Percentiles rank a stretch among this genome's conserved stretches.
These are phyloP conservation scores for Caerostris extrusa DNA, from an alignment of 1,140 invertebrate genomes.

Conservation along the genomic window DNA sequence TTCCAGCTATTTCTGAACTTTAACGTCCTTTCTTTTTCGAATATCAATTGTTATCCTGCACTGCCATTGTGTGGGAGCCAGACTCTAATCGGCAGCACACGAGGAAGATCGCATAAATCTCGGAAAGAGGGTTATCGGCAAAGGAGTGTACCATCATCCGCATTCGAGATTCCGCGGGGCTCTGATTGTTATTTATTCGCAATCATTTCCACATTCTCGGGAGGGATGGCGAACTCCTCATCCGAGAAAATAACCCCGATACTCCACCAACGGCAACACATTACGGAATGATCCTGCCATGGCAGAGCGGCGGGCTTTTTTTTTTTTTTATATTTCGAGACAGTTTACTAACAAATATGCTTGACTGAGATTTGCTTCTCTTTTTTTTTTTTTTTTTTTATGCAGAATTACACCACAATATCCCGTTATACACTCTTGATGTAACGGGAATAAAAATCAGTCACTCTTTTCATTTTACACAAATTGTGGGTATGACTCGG, in stretches of 20 bases:
- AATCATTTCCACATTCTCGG: background rate
- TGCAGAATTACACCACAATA: too few species aligned
- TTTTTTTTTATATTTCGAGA: too few species aligned
- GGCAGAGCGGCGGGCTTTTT: too few species aligned
- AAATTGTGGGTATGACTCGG: too few species aligned
- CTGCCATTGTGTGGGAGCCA: background rate
- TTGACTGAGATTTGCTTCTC: too few species aligned
- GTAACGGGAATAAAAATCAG: too few species aligned
- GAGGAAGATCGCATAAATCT: slow-evolving; percentile 53
- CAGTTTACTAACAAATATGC: too few species aligned
- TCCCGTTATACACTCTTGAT: too few species aligned
- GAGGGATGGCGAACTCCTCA: slow-evolving; percentile 12
- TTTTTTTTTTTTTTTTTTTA: too few species aligned
- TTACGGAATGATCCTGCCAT: slow-evolving; percentile 7
- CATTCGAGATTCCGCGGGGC: slow-evolving; percentile 6
- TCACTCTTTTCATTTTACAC: too few species aligned
- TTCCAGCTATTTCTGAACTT: background rate
- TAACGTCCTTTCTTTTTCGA: background rate
- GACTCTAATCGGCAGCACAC: slow-evolving; percentile 24
- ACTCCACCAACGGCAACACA: slow-evolving; percentile 24
- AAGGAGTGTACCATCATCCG: slow-evolving; percentile 26
- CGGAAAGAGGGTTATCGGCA: slow-evolving; percentile 11
- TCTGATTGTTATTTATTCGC: slow-evolving; percentile 42
- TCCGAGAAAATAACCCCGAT: slow-evolving; percentile 36
- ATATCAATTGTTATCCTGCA: background rate